Conservation (phyloP, 2,888 invertebrate genomes). For the Aporophyla nigra region DNA sequence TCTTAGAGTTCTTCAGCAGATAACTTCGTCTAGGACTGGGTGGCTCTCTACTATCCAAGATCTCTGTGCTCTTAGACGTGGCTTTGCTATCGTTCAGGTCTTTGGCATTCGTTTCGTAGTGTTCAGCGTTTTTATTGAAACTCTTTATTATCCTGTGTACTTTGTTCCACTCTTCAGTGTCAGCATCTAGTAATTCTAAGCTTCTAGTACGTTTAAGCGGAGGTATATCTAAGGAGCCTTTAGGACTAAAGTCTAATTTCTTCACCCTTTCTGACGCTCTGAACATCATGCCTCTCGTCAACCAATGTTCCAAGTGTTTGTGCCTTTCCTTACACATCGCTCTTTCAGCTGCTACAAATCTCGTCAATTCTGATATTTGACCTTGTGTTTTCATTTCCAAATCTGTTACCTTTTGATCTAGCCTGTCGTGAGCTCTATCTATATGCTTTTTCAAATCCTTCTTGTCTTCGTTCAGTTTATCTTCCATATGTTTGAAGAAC, state of each 20-base stretch:
- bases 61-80: constrained; percentile 90
- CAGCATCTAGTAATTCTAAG: constrained; percentile 91
- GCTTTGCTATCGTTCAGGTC: constrained; percentile 83
- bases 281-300: constrained; percentile 92
- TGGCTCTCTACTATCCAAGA: constrained; percentile 81
- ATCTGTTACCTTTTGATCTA: constrained; percentile 95
- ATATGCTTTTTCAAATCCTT: constrained; percentile 95
- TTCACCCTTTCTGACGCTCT: constrained; percentile 90
- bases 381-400: constrained; percentile 94
- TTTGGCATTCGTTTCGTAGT: constrained; percentile 84
- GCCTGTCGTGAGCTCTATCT: constrained; percentile 94
- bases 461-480: constrained; percentile 95
- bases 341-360: constrained; percentile 92
- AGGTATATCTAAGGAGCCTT: constrained; percentile 89
- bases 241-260: constrained; percentile 87
- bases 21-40: constrained; percentile 81
- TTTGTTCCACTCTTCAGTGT: constrained; percentile 85
- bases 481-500: constrained; percentile 96
- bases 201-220: constrained; percentile 93
- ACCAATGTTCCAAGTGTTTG: constrained; percentile 93
- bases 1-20: constrained; percentile 83
- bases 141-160: constrained; percentile 82
- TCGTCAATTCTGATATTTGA: constrained; percentile 93
- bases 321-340: constrained; percentile 92
- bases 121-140: constrained; percentile 84